Base-by-base conservation (phyloP, 2,113 vertebrate genomes). In the Xyrauchen texanus region DNA sequence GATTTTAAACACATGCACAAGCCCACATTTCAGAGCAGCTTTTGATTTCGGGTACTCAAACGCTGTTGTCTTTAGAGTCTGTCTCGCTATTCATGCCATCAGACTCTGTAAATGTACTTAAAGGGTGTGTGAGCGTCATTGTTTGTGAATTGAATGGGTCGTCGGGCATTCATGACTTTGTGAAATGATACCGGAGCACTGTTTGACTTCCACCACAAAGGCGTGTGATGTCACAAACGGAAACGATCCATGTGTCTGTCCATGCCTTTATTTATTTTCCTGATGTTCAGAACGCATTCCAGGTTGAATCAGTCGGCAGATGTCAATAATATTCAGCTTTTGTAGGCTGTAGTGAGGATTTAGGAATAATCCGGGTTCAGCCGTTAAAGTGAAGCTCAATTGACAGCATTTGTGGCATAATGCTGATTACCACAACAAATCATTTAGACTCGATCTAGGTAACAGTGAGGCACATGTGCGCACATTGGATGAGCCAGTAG, bases 61-160 rank as follows among this genome's bases (percentile, higher is more conserved):
- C 21, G 21, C 21, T 34, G 5, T n/a, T 58, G n/a, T 58, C 55
- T 58, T 58, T 58, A 6, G 15, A 15, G 55, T 7, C 7, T 15
- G 15, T 58, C 13, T 4, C 6, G 4, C 53, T 6, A 5, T n/a
- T 13, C 12, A 57, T 12, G 12, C 53, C 12, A 5, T 57, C 53
- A 57, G 53, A 13, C 4, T 6, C 10, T 57, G 53, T 55, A 5
- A 5, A 12, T 55, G 53, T 13, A 65, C n/a, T 65, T 65, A 44
- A 44, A 34, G 63, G 46, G 45, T 66, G 42, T 45, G 63, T 66
- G 45, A 15, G 12, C 64, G 1, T 65, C 44, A n/a, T 7, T 46
- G n/a, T 66, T 47, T 66, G 10, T 64, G 12, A n/a, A n/a, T 66
- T 34, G 7, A n/a, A 67, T 13, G 64, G 64, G 13, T 65, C 64